A percentile compares a stretch with the other conserved stretches of the same genome.
Conservation (phyloP, 1,140 invertebrate species). For the Ooceraea biroi region DNA sequence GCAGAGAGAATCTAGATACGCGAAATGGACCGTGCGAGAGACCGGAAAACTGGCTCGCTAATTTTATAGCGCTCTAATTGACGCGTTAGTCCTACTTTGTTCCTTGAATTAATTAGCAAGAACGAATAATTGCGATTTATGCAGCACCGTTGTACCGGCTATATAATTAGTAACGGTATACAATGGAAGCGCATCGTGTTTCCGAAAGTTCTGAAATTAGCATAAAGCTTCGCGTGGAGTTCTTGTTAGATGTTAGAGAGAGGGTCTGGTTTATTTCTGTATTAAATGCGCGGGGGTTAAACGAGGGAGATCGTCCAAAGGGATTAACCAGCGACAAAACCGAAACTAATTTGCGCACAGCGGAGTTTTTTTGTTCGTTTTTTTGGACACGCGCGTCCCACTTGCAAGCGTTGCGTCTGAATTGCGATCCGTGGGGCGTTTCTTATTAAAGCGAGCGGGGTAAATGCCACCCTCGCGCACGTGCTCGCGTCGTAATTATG, state of each 20-base stretch:
- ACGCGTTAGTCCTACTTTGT: no score
- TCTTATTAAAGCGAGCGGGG: constrained; percentile 47
- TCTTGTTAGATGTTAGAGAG: no score
- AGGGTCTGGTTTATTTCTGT: not conserved
- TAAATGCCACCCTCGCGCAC: not conserved
- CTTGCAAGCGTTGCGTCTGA: constrained; percentile 33
- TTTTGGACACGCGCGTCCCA: constrained; percentile 14
- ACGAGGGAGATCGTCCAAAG: not conserved
- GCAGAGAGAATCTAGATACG: no score
- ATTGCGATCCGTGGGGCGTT: constrained; percentile 49
- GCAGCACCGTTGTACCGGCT: no score
- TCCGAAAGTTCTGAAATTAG: not conserved
- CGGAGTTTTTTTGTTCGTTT: not conserved
- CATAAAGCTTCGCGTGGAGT: not conserved
- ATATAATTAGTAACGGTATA: no score
- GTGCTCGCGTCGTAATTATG: constrained; percentile 46
- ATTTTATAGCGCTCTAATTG: not conserved
- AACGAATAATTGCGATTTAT: no score
- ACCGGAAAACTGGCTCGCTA: not conserved
- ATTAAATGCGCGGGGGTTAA: constrained; percentile 9
- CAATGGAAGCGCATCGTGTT: not conserved
- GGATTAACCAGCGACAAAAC: not conserved
- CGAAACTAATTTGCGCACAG: constrained; percentile 31
- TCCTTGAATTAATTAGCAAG: no score
- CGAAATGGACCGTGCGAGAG: no score